Evolutionary conservation across 1,140 invertebrate genomes (phyloP).

Genomic region (Drosophila subpulchrella): DNA sequence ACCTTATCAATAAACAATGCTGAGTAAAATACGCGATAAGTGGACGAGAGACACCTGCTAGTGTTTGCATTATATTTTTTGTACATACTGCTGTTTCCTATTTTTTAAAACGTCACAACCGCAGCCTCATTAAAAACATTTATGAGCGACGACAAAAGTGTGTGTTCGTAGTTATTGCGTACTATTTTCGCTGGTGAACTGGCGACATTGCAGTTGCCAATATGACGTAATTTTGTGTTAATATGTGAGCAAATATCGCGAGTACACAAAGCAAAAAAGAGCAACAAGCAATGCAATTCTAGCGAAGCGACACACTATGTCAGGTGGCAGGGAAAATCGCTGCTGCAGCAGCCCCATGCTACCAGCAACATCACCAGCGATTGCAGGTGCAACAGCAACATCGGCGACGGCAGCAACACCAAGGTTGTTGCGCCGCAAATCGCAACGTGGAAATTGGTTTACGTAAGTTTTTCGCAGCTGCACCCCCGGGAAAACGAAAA

Average conservation of each 20-base stretch:
- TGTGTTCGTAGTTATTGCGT: conserved; percentile 52
- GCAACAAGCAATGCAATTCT: conserved; percentile 61
- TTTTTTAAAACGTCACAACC: conserved; percentile 33
- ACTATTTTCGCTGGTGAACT: conserved; percentile 66
- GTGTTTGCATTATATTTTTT: background rate
- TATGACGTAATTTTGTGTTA: conserved; percentile 75
- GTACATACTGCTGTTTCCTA: conserved; percentile 7
- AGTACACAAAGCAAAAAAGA: conserved; percentile 11
- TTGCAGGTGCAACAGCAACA: conserved; percentile 20
- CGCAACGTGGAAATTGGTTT: conserved; percentile 84
- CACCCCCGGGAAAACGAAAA: conserved; percentile 30
- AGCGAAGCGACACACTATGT: conserved; percentile 54
- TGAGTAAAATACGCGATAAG: conserved; percentile 2
- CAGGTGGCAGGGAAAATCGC: conserved; percentile 56
- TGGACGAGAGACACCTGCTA: background rate
- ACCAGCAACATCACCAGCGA: conserved; percentile 14
- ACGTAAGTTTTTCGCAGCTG: conserved; percentile 75
- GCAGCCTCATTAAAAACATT: conserved; percentile 13
- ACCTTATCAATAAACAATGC: conserved; percentile 35
- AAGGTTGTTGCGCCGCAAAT: conserved; percentile 66
- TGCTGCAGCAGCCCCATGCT: conserved; percentile 55
- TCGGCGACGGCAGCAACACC: conserved; percentile 35
- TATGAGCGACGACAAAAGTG: background rate
- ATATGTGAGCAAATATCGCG: conserved; percentile 39
- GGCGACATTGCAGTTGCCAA: conserved; percentile 66